phyloP scores from a whole-genome alignment of 2,888 invertebrate species.

The Fissipunctia ypsillon region DNA sequence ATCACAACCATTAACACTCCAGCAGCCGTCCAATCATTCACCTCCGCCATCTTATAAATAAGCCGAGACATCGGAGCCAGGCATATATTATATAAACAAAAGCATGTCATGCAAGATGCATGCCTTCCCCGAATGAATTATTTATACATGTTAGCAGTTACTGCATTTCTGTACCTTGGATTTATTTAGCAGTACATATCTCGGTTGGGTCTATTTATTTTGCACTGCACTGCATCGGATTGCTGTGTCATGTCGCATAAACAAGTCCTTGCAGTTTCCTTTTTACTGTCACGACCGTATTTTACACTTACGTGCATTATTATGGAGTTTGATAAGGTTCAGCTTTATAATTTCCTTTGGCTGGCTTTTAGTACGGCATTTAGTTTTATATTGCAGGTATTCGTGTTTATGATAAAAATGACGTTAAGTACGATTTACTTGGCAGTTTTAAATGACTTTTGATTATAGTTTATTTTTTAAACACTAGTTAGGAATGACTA shows the following conservation, averaged over 20 bases:
- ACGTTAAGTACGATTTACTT: neutral
- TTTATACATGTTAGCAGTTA: slow-evolving; percentile 69
- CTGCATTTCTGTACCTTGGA: slow-evolving; percentile 69
- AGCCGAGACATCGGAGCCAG: slow-evolving; percentile 37
- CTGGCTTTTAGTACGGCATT: slow-evolving; percentile 19
- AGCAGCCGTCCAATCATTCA: slow-evolving; percentile 40
- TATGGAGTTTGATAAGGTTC: slow-evolving; percentile 49
- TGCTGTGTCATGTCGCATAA: slow-evolving; percentile 58
- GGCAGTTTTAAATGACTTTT: slow-evolving; percentile 1
- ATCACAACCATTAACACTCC: slow-evolving; percentile 20
- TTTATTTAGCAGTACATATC: slow-evolving; percentile 67
- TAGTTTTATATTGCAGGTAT: slow-evolving; percentile 27
- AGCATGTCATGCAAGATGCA: slow-evolving; percentile 73
- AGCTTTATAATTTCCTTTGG: slow-evolving; percentile 52
- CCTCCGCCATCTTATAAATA: slow-evolving; percentile 50
- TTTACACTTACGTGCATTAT: slow-evolving; percentile 57
- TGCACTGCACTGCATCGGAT: slow-evolving; percentile 61
- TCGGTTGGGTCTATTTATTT: slow-evolving; percentile 65
- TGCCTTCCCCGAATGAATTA: slow-evolving; percentile 72
- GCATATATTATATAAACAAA: slow-evolving; percentile 71
- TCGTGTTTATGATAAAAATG: slow-evolving; percentile 34
- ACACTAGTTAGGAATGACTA: neutral
- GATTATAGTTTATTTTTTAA: neutral
- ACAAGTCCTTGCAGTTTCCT: slow-evolving; percentile 61
- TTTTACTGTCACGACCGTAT: slow-evolving; percentile 46